A percentile compares a stretch with the other conserved stretches of the same genome.
Evolutionary conservation across 2,113 vertebrate genomes (phyloP).

Genomic region (Phainopepla nitens): DNA sequence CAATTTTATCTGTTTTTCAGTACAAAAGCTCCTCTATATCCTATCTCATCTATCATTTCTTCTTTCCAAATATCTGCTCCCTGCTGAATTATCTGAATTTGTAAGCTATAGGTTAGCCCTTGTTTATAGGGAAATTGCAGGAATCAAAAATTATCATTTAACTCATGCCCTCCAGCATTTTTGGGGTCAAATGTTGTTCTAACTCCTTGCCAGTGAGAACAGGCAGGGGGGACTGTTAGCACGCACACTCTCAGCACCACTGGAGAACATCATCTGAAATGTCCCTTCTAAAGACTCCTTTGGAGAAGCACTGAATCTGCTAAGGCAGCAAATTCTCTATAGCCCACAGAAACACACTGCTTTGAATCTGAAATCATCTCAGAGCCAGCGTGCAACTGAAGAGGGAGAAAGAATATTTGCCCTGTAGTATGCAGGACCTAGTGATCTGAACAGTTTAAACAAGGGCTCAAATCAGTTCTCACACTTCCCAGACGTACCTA

Average conservation of each 20-base stretch:
- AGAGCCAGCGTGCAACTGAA: neutral
- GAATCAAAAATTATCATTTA: neutral
- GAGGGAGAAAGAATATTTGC: neutral
- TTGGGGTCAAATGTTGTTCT: constrained; percentile 27
- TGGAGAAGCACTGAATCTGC: neutral
- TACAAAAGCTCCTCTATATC: neutral
- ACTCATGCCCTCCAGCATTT: neutral
- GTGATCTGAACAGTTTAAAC: neutral
- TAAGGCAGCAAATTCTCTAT: neutral
- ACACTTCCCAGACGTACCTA: neutral
- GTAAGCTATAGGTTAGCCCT: neutral
- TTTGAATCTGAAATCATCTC: neutral
- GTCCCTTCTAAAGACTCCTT: neutral
- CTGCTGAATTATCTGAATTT: constrained; percentile 16
- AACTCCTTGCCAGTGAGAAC: neutral
- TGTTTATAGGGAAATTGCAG: neutral
- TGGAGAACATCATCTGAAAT: neutral
- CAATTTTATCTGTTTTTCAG: neutral
- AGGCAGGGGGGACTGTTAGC: neutral
- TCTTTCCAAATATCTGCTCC: constrained; percentile 31
- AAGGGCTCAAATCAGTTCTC: neutral
- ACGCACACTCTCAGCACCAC: neutral
- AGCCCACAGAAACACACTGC: neutral
- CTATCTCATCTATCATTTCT: constrained; percentile 21
- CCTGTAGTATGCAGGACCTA: neutral